These are phyloP conservation scores for Drosophila rufa DNA, from an alignment of 1,140 invertebrate species.

Conservation along the genomic window DNA sequence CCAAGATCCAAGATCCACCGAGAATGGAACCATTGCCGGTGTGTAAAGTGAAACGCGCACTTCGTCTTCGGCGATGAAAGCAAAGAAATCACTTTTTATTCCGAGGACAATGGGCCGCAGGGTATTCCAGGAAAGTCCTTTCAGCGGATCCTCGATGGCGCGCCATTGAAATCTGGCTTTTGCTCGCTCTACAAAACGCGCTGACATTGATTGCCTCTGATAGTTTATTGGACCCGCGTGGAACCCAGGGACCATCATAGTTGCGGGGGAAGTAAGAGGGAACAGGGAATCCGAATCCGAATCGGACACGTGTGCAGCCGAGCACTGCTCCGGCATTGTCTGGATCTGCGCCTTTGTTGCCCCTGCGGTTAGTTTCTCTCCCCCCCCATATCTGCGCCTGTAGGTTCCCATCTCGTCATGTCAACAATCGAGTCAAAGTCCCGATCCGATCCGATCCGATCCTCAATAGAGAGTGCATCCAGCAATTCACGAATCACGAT, in stretches of 20 bases:
- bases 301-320: constrained; percentile 58
- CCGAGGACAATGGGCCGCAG: constrained; percentile 56
- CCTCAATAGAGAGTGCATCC: constrained; percentile 6
- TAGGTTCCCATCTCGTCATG: constrained; percentile 44
- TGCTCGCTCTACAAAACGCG: constrained; percentile 54
- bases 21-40: constrained; percentile 42
- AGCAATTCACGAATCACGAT: not conserved
- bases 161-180: constrained; percentile 32
- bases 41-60: constrained; percentile 38
- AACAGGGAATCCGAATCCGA: constrained; percentile 21
- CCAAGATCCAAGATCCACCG: constrained; percentile 1
- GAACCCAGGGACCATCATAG: constrained; percentile 9
- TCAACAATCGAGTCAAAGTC: constrained; percentile 76
- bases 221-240: constrained; percentile 61
- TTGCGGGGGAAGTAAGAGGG: not conserved
- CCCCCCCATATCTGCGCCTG: not conserved
- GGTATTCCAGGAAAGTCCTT: constrained; percentile 75
- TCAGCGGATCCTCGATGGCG: constrained; percentile 44
- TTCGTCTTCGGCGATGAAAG: constrained; percentile 23
- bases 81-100: constrained; percentile 74
- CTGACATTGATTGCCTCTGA: constrained; percentile 77
- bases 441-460: not conserved
- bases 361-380: constrained; percentile 72
- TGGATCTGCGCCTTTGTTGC: constrained; percentile 48
- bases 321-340: constrained; percentile 53